phyloP scores from a whole-genome alignment of 1,140 invertebrate species.

The fruit fly (Drosophila melanogaster) region Release_6_plus_ISO1_MT NT_033779.5:19571001-19571500 shows the following conservation, averaged over 20 bases:
- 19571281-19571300: constrained; percentile 43
- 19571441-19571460: constrained; percentile 32
- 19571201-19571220: not conserved
- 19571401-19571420: constrained; percentile 45
- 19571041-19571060: constrained; percentile 21
- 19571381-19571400: constrained; percentile 22
- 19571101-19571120: constrained; percentile 9
- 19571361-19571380: constrained; percentile 23
- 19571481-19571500: constrained; percentile 36
- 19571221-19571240: not conserved
- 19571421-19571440: constrained; percentile 37
- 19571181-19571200: constrained; percentile 11
- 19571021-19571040: constrained; percentile 12
- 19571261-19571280: constrained; percentile 43
- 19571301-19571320: constrained; percentile 72
- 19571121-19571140: constrained; percentile 25
- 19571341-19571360: constrained; percentile 78
- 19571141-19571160: constrained; percentile 74
- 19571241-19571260: not conserved
- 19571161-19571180: constrained; percentile 44
- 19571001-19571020: not conserved
- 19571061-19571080: constrained; percentile 46
- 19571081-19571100: constrained; percentile 32
- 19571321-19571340: constrained; percentile 55
- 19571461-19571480: constrained; percentile 40